Base-by-base conservation (phyloP, 2,113 vertebrate species). In the Dipodomys merriami region DNA sequence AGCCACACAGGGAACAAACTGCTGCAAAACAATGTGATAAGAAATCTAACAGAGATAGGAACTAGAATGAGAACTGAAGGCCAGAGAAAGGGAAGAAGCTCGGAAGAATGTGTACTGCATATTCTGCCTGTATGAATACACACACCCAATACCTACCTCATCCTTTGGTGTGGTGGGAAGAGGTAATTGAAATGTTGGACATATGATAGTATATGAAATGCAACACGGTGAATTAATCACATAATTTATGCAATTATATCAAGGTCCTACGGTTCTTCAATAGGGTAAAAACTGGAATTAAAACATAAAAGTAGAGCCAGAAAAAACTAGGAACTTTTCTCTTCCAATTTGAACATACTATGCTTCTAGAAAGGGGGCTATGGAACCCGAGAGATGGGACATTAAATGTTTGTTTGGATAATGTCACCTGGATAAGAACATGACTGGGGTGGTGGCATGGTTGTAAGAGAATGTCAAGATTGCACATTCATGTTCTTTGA, bases 171-270 rank as follows among this genome's bases (percentile, higher is more conserved):
- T 89, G 19, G 67, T 6, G 7, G 4, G 67, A n/a, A 60, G 39
- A 1, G 1, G 23, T 65, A 60, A 67, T 29, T 86, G 82, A 93
- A 95, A 88, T 88, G 25, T 53, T 83, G 33, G 35, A 95, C 95
- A 95, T 8, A 2, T 15, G 71, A 92, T 65, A 93, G 30, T 23
- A 29, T 35, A 30, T 68, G 88, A 92, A 90, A 96, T n/a, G 67
- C 39, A 83, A 94, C 20, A 83, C 85, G 11, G n/a, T 71, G 53
- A 94, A 96, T 94, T 84, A 88, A 96, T 49, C 88, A 86, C 79
- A 71, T 64, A 91, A 73, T 74, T 57, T 87, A 57, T 83, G 64
- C 89, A 96, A 93, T 3, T 25, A 84, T 88, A 72, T 77, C 44
- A 29, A 5, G 23, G 57, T 44, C 86, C 49, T 67, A 5, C 93